Evolutionary conservation across 92 coral and sea anemone genomes (phyloP), one percentile per base, ranked within the genome.

Genomic region (Porites rus): DNA sequence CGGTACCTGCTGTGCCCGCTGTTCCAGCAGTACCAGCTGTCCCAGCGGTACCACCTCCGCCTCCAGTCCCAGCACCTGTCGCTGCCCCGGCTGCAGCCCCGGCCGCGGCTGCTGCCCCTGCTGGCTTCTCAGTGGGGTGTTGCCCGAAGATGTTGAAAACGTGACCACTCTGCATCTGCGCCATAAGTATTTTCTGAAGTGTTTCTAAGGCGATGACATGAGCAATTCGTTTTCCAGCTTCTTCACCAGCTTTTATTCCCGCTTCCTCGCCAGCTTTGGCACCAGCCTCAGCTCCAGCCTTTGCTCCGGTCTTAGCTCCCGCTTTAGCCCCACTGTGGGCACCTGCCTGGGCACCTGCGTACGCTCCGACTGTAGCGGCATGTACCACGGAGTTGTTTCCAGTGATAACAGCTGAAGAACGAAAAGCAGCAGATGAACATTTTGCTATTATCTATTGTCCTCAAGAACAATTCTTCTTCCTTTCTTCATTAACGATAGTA

Each of bases 281-380:
- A 46, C 98, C 98, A n/a, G 98, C 98, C 19, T 93, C 88, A 20
- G 95, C 98, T n/a, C 98, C 98, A 38, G 98, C 98, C 77, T 88
- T 92, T 1, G 95, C 95, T 14, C 95, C 95, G 3, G 91, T 82
- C 83, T 89, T 76, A 1, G 95, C 95, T n/a, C 95, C 95, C 51
- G 90, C 93, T 22, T 89, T 43, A 67, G 95, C 93, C 0, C 95
- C 95, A 60, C 93, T 92, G 62, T 88, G 82, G 2, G 93, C 95
- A 4, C 95, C 95, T 50, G 95, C 95, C 24, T 86, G 88, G 80
- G 93, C 93, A 14, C 95, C 95, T 8, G 93, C 95, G 16, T 81
- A 92, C 9, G 93, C 93, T 24, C 95, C 95, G 24, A 92, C 88
- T 20, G 90, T 77, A 4, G 92, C 92, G 9, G 95, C 95, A 46